phyloP scores from a whole-genome alignment of 2,888 invertebrate species.

The Pocota personata region DNA sequence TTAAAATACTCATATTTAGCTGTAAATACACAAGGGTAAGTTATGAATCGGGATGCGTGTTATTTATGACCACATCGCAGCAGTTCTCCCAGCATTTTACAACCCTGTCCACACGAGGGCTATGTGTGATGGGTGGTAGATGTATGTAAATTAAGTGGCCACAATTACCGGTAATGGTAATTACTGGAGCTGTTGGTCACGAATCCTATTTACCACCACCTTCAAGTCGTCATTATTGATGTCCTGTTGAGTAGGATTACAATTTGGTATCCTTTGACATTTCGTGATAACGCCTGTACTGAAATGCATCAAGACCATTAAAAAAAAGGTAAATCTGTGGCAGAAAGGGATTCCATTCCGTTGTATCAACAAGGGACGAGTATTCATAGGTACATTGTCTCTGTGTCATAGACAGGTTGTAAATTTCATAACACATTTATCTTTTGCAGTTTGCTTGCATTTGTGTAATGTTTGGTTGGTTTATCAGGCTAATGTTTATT shows the following conservation, averaged over 20 bases:
- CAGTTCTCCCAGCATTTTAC: neutral
- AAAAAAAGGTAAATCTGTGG: too few relatives aligned
- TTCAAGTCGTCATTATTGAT: neutral
- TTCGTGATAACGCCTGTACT: neutral
- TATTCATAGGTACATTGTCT: neutral
- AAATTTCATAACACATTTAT: slow-evolving; percentile 47
- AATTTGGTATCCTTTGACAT: neutral
- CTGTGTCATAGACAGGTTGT: slow-evolving; percentile 31
- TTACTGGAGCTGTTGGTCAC: slow-evolving; percentile 62
- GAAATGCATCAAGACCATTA: neutral
- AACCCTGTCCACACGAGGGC: neutral
- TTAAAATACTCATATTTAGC: slow-evolving; percentile 42
- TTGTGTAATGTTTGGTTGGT: slow-evolving; percentile 19
- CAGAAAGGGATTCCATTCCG: too few relatives aligned
- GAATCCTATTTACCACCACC: slow-evolving; percentile 17
- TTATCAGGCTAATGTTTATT: slow-evolving; percentile 44
- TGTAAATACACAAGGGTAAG: slow-evolving; percentile 31
- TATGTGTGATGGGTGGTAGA: slow-evolving; percentile 28
- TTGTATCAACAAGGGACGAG: too few relatives aligned
- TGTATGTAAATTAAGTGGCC: slow-evolving; percentile 70
- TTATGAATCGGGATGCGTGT: slow-evolving; percentile 68
- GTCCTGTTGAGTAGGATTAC: slow-evolving; percentile 13
- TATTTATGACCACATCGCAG: slow-evolving; percentile 50
- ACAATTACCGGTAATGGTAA: slow-evolving; percentile 61
- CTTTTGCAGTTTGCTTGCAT: slow-evolving; percentile 39